Evolutionary conservation across 2,113 vertebrate species (phyloP).

Genomic region (Herpailurus yagouaroundi): DNA sequence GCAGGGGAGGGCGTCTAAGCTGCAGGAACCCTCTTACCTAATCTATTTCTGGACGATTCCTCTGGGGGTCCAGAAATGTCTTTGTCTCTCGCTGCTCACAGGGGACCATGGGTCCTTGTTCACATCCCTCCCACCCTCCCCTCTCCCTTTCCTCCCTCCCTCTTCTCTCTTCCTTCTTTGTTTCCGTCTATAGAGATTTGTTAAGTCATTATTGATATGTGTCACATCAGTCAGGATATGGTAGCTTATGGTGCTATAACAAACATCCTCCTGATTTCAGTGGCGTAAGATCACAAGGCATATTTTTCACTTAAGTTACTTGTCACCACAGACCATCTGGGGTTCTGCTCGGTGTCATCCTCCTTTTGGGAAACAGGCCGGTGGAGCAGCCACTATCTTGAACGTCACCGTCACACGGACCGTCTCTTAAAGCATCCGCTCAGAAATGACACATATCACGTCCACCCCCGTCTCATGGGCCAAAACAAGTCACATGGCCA

Average conservation of each 20-base stretch:
- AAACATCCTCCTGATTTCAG: neutral
- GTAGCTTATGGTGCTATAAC: neutral
- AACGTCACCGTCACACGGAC: accelerated
- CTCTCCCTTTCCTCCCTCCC: neutral
- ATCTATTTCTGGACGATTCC: neutral
- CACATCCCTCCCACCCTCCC: neutral
- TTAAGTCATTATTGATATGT: neutral
- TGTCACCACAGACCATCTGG: neutral
- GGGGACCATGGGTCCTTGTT: neutral
- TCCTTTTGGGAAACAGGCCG: neutral
- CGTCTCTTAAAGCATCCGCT: neutral
- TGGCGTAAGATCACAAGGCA: neutral
- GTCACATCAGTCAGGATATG: neutral
- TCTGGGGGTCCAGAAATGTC: neutral
- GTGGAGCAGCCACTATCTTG: neutral
- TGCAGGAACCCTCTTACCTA: neutral
- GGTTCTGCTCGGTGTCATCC: neutral
- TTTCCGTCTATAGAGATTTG: neutral
- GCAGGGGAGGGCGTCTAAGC: neutral
- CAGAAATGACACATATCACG: neutral
- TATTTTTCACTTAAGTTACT: neutral
- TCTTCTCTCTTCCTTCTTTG: neutral
- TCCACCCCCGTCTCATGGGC: neutral
- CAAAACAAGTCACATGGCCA: neutral
- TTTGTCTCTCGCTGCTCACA: neutral